phyloP scores from a whole-genome alignment of 2,113 vertebrate species.

The Odontesthes bonariensis region DNA sequence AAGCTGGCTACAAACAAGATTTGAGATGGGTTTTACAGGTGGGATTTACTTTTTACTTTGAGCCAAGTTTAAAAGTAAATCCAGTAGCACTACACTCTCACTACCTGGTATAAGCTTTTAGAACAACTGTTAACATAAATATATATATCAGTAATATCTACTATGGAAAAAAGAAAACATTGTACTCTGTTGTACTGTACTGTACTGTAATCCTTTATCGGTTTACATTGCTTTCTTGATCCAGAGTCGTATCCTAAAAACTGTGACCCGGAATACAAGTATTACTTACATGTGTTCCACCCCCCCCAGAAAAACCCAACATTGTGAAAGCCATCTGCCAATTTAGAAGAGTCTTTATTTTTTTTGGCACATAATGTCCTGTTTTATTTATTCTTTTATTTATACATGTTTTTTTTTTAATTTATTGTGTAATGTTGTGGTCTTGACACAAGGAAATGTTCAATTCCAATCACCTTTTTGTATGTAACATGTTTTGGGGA shows the following conservation, averaged over 20 bases:
- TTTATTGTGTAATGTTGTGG: constrained; percentile 82
- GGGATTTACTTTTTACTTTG: constrained; percentile 69
- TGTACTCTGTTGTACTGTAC: constrained; percentile 78
- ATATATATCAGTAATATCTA: constrained; percentile 76
- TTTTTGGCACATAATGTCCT: constrained; percentile 81
- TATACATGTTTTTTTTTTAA: constrained; percentile 82
- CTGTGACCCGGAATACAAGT: constrained; percentile 85
- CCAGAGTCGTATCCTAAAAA: constrained; percentile 81
- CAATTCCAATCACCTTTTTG: constrained; percentile 82
- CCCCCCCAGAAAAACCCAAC: constrained; percentile 63
- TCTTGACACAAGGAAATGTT: constrained; percentile 81
- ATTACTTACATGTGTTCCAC: constrained; percentile 77
- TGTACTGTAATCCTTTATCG: constrained; percentile 77
- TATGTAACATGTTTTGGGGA: constrained; percentile 75
- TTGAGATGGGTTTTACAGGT: constrained; percentile 62
- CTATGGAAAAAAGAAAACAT: constrained; percentile 60
- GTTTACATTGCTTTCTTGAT: constrained; percentile 79
- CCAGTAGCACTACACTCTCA: constrained; percentile 80
- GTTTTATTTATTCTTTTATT: constrained; percentile 83
- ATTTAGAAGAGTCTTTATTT: constrained; percentile 77
- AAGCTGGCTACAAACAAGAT: constrained; percentile 72
- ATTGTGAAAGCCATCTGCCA: constrained; percentile 82
- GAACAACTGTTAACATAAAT: constrained; percentile 74
- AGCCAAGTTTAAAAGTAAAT: constrained; percentile 65
- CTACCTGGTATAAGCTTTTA: constrained; percentile 84